A percentile compares a stretch with the other conserved stretches of the same genome.
Conservation (phyloP, 2,113 vertebrate species). For the Coracopsis vasa region DNA sequence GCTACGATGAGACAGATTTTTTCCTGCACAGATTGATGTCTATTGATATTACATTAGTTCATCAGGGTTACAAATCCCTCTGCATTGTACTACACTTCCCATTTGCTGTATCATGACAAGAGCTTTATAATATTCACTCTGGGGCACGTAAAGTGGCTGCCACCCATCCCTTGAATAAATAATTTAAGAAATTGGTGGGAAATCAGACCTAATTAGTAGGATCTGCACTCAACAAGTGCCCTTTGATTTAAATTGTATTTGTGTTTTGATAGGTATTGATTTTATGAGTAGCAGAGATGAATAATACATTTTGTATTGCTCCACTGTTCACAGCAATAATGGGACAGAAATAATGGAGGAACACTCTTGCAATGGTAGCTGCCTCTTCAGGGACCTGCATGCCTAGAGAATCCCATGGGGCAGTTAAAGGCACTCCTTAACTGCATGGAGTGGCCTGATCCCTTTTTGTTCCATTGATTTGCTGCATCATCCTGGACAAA, state of each 20-base stretch:
- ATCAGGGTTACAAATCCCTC: constrained; percentile 45
- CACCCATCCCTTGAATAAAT: constrained; percentile 64
- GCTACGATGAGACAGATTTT: constrained; percentile 14
- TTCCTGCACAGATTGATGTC: constrained; percentile 58
- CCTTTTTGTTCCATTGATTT: background rate
- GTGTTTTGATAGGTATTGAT: constrained; percentile 63
- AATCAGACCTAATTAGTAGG: constrained; percentile 64
- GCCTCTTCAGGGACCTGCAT: background rate
- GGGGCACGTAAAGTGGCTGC: constrained; percentile 47
- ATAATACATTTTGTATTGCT: constrained; percentile 60
- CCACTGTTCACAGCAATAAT: constrained; percentile 19
- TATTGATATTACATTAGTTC: constrained; percentile 64
- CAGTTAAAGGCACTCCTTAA: constrained; percentile 1
- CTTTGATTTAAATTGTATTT: constrained; percentile 66
- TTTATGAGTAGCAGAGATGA: constrained; percentile 56
- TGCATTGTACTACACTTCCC: constrained; percentile 38
- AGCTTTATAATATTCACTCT: constrained; percentile 47
- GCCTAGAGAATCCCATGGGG: background rate
- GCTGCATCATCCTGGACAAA: background rate
- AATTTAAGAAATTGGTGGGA: constrained; percentile 66
- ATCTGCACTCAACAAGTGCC: constrained; percentile 58
- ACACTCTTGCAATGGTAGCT: background rate
- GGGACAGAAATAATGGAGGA: constrained; percentile 27
- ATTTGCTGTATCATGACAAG: constrained; percentile 43
- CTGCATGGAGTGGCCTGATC: background rate